Evolutionary conservation across 2,113 vertebrate genomes (phyloP).

Genomic region (Danio rerio): GRCz12tu NC_133196.1:23857001-23857500

Average conservation of each 20-base stretch:
- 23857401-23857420: too few species aligned
- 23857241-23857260: neutral
- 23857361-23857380: neutral
- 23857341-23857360: neutral
- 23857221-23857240: neutral
- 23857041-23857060: neutral
- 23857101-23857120: constrained; percentile 40
- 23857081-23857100: constrained; percentile 16
- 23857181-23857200: neutral
- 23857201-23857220: neutral
- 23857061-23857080: constrained; percentile 36
- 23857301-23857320: constrained; percentile 1
- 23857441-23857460: too few species aligned
- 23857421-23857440: too few species aligned
- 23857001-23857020: constrained; percentile 34
- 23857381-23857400: neutral
- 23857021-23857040: neutral
- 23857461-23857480: too few species aligned
- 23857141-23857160: neutral
- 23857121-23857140: neutral
- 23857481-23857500: too few species aligned
- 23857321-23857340: neutral
- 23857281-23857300: constrained; percentile 10
- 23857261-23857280: neutral
- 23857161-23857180: neutral